phyloP scores from a whole-genome alignment of 64 coral and sea anemone genomes.

The Dendronephthya gigantea region DNA sequence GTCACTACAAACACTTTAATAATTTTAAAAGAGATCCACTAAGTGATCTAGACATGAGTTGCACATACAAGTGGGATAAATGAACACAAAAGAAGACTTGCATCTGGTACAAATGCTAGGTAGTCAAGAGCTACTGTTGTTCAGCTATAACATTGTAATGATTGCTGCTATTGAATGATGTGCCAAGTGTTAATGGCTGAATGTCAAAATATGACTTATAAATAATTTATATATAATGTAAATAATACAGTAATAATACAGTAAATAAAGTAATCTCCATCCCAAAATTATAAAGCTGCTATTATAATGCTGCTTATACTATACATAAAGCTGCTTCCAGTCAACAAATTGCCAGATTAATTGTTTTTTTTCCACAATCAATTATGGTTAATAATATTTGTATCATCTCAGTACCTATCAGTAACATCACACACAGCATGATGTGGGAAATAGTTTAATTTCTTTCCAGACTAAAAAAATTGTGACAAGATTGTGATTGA shows the following conservation, averaged over 20 bases:
- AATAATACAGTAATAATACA: too few species aligned
- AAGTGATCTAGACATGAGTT: neutral
- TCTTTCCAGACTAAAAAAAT: too few species aligned
- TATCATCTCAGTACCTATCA: too few species aligned
- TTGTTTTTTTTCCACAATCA: too few species aligned
- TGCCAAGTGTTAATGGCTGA: neutral
- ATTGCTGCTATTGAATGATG: neutral
- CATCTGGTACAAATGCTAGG: neutral
- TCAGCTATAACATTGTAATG: neutral
- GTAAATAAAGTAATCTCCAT: neutral
- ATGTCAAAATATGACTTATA: neutral
- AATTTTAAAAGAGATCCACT: neutral
- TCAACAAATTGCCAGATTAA: too few species aligned
- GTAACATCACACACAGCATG: too few species aligned
- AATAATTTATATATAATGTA: neutral
- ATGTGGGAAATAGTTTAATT: too few species aligned
- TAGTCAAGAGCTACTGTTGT: neutral
- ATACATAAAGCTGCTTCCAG: too few species aligned
- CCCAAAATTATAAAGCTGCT: too few species aligned
- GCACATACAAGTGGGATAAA: neutral
- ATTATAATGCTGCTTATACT: too few species aligned
- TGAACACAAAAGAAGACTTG: neutral
- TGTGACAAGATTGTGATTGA: too few species aligned
- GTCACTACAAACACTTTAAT: neutral
- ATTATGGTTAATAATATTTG: too few species aligned